phyloP scores from a whole-genome alignment of 1,140 invertebrate genomes.

The Leptinotarsa texana region DNA sequence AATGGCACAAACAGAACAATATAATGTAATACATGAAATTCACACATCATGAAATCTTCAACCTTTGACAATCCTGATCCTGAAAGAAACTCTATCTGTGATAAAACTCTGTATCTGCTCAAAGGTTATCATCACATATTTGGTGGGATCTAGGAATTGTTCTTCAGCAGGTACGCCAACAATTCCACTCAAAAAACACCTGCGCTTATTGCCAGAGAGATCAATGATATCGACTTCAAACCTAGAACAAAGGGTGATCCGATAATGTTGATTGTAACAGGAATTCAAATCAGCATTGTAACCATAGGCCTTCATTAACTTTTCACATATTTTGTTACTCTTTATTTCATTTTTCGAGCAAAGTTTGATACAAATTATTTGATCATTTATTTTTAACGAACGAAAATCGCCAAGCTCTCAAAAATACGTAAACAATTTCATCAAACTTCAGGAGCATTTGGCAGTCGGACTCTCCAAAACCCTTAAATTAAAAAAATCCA shows the following conservation, averaged over 20 bases:
- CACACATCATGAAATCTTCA: not conserved
- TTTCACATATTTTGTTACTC: too few species aligned
- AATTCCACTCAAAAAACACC: constrained; percentile 1
- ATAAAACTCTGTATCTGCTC: constrained; percentile 13
- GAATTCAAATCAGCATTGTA: too few species aligned
- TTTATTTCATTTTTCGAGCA: too few species aligned
- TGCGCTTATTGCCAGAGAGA: constrained; percentile 7
- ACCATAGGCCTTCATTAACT: too few species aligned
- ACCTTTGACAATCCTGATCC: constrained; percentile 13
- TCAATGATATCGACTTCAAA: constrained; percentile 36
- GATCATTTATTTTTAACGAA: too few species aligned
- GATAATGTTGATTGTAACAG: too few species aligned
- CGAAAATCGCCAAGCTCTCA: too few species aligned
- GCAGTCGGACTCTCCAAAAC: too few species aligned
- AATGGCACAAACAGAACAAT: not conserved
- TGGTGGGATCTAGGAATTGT: not conserved
- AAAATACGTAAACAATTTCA: too few species aligned
- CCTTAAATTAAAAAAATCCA: too few species aligned
- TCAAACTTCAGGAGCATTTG: too few species aligned
- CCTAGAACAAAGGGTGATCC: not conserved
- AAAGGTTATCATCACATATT: not conserved
- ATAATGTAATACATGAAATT: not conserved
- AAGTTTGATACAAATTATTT: too few species aligned
- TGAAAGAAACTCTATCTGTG: not conserved
- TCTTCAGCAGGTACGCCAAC: not conserved